Evolutionary conservation across 2,888 invertebrate genomes (phyloP), one percentile per base, ranked within the genome.

Genomic region (Phalera bucephala): DNA sequence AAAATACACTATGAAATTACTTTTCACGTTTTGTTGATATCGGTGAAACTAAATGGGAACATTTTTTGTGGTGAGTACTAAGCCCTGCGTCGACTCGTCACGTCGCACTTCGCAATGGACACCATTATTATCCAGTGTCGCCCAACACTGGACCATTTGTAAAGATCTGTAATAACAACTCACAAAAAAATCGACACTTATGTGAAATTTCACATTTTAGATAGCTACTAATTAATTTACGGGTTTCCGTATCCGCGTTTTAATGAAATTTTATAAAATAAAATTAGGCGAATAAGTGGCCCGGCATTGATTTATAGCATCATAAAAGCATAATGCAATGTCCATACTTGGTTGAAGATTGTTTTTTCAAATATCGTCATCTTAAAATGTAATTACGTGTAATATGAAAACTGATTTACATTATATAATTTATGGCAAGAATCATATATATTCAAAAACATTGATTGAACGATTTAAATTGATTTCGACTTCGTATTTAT

Each of bases 1-100:
- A 80, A 85, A 88, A 86, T 80, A 72, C 76, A 79, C 68, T 85
- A 85, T 87, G 86, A 88, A 88, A 88, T 88, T 88, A 80, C 72
- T 70, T 84, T 80, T 84, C 88, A 86, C 86, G 86, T 76, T 84
- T 80, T 79, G 74, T 78, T 75, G 75, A 69, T 72, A 74, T 72
- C 76, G 74, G 65, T 74, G 75, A 70, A 75, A 75, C 72, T 80
- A 84, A 87, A 82, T 80, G 80, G 82, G 83, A 78, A 59, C 77
- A 63, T 62, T 87, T 88, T 88, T 88, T 87, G 79, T 78, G 61
- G 41, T 52, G 45, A 49, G 56, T 56, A 61, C 53, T 49, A 49
- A 49, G 69, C 72, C 71, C 74, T 69, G 64, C 52, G 64, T 56
- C 40, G 53, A 55, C 55, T 49, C 52, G 71, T 72, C 80, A 77